Evolutionary conservation across 2,113 vertebrate species (phyloP).

Genomic region (Marcusenius ussheri): DNA sequence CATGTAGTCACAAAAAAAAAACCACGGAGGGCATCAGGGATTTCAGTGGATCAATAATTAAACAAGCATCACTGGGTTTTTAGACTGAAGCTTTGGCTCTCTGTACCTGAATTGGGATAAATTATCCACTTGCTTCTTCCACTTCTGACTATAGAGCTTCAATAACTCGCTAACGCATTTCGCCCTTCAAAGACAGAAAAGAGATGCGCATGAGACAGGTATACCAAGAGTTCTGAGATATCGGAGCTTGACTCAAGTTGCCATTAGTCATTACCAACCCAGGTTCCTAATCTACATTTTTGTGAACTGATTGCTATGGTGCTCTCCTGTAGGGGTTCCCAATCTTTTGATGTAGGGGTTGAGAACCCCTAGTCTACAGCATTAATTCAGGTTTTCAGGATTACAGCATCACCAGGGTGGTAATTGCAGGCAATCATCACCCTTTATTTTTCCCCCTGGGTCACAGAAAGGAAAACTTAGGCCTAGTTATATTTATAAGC

Average conservation of each 20-base stretch:
- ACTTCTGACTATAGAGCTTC: neutral
- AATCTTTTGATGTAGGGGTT: neutral
- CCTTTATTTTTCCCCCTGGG: no score
- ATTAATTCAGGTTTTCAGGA: no score
- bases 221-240: neutral
- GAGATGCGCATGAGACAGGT: neutral
- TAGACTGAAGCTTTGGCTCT: neutral
- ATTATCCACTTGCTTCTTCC: neutral
- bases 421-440: no score
- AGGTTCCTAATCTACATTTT: neutral
- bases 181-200: neutral
- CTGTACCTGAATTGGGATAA: neutral
- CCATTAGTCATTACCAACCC: neutral
- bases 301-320: neutral
- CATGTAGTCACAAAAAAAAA: no score
- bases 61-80: neutral
- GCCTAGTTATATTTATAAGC: no score
- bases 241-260: neutral
- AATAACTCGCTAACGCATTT: neutral
- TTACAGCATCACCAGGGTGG: no score
- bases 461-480: no score
- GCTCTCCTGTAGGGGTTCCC: neutral
- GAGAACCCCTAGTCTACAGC: no score
- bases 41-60: no score
- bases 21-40: neutral